Evolutionary conservation across 2,797 vertebrate genomes (phyloP).

Genomic region (Parauchenoglanis punctatus): DNA sequence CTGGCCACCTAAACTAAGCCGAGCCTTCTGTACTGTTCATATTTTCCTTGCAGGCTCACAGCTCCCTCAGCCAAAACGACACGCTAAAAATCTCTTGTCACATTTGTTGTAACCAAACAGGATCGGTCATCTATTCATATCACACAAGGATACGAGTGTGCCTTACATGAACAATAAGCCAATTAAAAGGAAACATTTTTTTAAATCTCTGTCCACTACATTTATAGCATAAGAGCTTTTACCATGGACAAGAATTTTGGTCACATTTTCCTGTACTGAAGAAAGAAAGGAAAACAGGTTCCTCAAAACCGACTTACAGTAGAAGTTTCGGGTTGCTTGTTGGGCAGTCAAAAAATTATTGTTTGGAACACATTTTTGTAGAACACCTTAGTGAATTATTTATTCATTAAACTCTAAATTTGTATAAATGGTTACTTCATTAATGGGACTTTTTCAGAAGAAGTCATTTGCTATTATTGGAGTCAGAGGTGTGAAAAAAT

Average conservation of each 20-base stretch:
- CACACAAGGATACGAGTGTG: background rate
- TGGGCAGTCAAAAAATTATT: background rate
- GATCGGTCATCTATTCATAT: constrained; percentile 16
- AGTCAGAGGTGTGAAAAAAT: background rate
- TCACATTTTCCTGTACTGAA: background rate
- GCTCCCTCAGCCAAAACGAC: background rate
- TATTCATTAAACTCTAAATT: background rate
- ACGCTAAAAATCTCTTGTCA: constrained; percentile 18
- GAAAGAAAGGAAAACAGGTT: background rate
- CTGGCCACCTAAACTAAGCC: constrained; percentile 32
- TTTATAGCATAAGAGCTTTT: background rate
- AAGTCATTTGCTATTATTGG: background rate
- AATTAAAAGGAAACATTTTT: background rate
- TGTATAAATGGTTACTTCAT: background rate
- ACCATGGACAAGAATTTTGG: background rate
- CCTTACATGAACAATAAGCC: background rate
- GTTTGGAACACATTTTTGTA: background rate
- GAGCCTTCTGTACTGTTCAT: constrained; percentile 5
- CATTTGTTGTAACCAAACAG: constrained; percentile 14
- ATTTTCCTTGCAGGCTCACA: constrained; percentile 51
- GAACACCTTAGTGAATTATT: background rate
- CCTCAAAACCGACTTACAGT: background rate
- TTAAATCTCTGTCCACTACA: background rate
- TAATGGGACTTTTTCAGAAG: background rate
- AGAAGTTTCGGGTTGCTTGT: background rate